These are phyloP conservation scores for Chloebia gouldiae DNA, from an alignment of 2,113 vertebrate species.

Conservation along the genomic window DNA sequence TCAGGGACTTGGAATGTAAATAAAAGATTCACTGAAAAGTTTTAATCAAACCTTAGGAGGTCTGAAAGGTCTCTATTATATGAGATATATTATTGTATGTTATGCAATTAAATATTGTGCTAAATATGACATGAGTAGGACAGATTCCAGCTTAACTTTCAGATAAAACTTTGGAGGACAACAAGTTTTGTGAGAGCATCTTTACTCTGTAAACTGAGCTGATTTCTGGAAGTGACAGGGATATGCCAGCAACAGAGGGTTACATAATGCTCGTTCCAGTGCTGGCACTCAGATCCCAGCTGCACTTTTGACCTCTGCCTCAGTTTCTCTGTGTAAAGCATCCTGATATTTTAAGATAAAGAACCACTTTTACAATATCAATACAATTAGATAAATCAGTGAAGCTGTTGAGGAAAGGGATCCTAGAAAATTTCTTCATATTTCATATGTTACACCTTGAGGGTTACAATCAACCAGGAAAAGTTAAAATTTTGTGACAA, in stretches of 20 bases:
- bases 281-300: background rate
- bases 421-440: background rate
- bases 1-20: background rate
- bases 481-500: conserved; percentile 15
- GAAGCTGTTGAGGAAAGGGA: background rate
- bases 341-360: background rate
- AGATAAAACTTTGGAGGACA: background rate
- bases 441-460: background rate
- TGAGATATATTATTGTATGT: background rate
- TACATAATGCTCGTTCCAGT: background rate
- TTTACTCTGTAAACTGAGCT: background rate
- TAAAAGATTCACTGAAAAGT: background rate
- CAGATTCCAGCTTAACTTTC: background rate
- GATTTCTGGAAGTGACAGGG: background rate
- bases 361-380: background rate
- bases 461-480: background rate
- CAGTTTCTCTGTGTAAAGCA: conserved; percentile 1
- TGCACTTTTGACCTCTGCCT: conserved; percentile 21
- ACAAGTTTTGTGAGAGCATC: background rate
- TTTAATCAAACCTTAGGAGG: background rate
- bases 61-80: background rate
- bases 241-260: accelerated
- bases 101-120: background rate
- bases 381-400: background rate
- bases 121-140: background rate